These are phyloP conservation scores for Drosophila nr. fundita DNA, from an alignment of 2,888 invertebrate species.

Conservation along the genomic window DNA sequence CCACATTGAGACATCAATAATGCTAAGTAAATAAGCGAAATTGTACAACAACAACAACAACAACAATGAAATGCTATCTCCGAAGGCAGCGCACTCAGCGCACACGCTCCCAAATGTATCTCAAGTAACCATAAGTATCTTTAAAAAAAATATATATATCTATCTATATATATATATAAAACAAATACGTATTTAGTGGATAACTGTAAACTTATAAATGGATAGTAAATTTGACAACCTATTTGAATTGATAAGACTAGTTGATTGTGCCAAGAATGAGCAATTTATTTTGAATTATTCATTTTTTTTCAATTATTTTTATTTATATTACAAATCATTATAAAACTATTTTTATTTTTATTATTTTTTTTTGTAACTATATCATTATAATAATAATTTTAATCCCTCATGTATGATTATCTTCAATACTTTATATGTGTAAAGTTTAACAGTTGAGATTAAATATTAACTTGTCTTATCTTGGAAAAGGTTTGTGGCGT, in stretches of 20 bases:
- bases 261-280: not conserved
- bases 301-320: not conserved
- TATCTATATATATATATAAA: not conserved
- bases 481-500: not conserved
- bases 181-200: not conserved
- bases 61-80: slow-evolving; percentile 36
- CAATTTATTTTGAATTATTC: not conserved
- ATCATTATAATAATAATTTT: no score
- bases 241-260: not conserved
- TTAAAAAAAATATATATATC: no score
- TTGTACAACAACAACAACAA: slow-evolving; percentile 21
- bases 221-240: rapidly evolving
- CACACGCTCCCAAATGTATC: slow-evolving; percentile 24
- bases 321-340: not conserved
- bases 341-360: not conserved
- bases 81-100: slow-evolving; percentile 15
- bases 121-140: slow-evolving; percentile 21
- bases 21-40: slow-evolving; percentile 64
- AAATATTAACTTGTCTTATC: not conserved
- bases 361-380: no score
- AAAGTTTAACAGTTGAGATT: not conserved
- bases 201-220: not conserved
- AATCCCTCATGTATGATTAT: not conserved
- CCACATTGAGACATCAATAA: slow-evolving; percentile 56
- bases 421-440: not conserved